Base-by-base conservation (phyloP, 2,888 invertebrate genomes). In the Eilema griseolum region DNA sequence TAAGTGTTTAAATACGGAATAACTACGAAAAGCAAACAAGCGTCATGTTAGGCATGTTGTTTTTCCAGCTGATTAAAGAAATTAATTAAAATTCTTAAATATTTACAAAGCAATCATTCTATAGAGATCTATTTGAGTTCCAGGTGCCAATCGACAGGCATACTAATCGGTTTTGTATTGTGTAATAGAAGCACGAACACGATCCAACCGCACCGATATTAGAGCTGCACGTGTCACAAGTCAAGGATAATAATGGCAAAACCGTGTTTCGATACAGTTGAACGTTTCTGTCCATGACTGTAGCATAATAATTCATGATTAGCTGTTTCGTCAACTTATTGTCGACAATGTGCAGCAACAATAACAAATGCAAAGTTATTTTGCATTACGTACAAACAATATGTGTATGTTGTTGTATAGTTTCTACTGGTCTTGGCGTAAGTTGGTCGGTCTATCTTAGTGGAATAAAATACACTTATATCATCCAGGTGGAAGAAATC, bases 161-260 rank as follows among this genome's bases (percentile, higher is more conserved):
- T 14, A 37, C 33, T 23, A 8, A 61, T 20, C 31, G 2, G 31
- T 12, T 62, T 37, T 62, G 33, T 37, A 41, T 62, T 62, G 24
- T 62, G 20, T 41, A 41, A 62, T n/a, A n/a, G 52, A 52, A 52
- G 52, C 52, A 52, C 52, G 52, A 10, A 52, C 52, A 24, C 41
- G 37, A 24, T 20, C 20, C 11, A 3, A 62, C 26, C 41, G 41
- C 24, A 10, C 16, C 20, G 62, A 62, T 62, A 24, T 26, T 20
- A 41, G 41, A 52, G 52, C 26, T 10, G 26, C 41, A 20, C 11
- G 41, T 41, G 23, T 23, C 37, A 37, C 11, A 41, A 26, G 20
- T 26, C 62, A 62, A 26, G 20, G 31, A 60, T 28, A 60, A 28
- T 28, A 60, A 14, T 28, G 11, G 28, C 3, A 37, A 23, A n/a